These are phyloP conservation scores for Scaptodrosophila lebanonensis DNA, from an alignment of 1,140 invertebrate species.

Conservation along the genomic window DNA sequence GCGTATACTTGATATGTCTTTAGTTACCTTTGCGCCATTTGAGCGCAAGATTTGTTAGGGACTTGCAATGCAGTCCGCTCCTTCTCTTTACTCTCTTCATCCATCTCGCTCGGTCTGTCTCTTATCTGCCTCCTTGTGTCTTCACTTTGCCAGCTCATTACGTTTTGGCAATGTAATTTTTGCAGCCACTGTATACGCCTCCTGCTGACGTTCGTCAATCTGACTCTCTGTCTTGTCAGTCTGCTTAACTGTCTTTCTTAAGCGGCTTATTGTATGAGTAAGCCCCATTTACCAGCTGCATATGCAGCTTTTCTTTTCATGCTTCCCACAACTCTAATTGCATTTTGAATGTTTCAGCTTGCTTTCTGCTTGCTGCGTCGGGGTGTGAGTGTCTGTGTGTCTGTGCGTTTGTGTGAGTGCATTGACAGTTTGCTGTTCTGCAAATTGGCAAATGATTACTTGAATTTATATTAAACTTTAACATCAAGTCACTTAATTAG, in stretches of 20 bases:
- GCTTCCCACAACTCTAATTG: constrained; percentile 41
- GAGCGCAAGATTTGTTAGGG: constrained; percentile 8
- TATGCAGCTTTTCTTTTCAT: constrained; percentile 18
- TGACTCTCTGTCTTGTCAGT: background rate
- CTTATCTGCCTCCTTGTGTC: constrained; percentile 7
- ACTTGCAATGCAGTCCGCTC: constrained; percentile 13
- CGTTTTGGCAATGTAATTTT: constrained; percentile 1
- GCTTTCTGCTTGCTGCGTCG: background rate
- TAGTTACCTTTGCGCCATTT: constrained; percentile 31
- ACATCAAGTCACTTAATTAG: constrained; percentile 65
- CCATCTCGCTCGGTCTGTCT: no score
- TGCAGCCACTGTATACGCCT: no score
- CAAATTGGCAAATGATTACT: constrained; percentile 66
- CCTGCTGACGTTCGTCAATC: no score
- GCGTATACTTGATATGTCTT: constrained; percentile 63
- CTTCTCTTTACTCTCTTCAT: background rate
- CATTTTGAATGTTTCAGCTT: constrained; percentile 61
- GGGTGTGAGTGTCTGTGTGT: background rate
- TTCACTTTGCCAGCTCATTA: constrained; percentile 38
- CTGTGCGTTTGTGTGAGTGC: background rate
- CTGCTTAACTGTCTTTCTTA: constrained; percentile 30
- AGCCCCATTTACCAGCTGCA: constrained; percentile 19
- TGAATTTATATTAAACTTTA: constrained; percentile 69
- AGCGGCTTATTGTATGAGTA: constrained; percentile 62
- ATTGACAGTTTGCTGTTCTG: constrained; percentile 8